phyloP scores from a whole-genome alignment of 2,113 vertebrate species.

The Hirundichthys speculiger region DNA sequence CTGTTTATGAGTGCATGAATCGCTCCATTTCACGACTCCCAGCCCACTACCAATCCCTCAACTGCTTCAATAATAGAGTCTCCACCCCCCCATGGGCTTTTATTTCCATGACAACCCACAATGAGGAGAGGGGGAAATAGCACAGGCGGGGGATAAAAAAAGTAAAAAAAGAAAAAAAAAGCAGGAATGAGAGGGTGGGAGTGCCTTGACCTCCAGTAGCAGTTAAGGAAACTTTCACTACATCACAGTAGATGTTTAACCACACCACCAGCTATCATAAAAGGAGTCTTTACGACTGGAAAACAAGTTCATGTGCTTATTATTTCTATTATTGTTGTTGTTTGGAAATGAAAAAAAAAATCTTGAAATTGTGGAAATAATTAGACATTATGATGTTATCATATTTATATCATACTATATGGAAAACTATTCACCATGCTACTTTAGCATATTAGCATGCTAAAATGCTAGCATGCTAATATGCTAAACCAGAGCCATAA shows the following conservation, averaged over 20 bases:
- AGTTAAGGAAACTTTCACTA: conserved; percentile 40
- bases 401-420: too few species aligned
- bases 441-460: too few species aligned
- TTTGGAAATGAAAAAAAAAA: too few species aligned
- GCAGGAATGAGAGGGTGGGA: conserved; percentile 62
- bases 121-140: conserved; percentile 47
- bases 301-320: too few species aligned
- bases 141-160: conserved; percentile 31
- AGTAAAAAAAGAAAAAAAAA: conserved; percentile 5
- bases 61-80: conserved; percentile 68
- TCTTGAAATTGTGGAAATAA: too few species aligned
- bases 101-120: conserved; percentile 81
- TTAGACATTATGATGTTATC: too few species aligned
- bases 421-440: too few species aligned
- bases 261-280: conserved; percentile 10
- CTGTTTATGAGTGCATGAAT: conserved; percentile 74
- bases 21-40: conserved; percentile 66
- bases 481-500: too few species aligned
- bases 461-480: too few species aligned
- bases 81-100: conserved; percentile 50
- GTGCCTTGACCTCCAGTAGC: conserved; percentile 54
- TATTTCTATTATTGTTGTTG: too few species aligned
- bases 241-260: conserved; percentile 45
- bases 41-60: conserved; percentile 57
- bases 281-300: background rate